These are phyloP conservation scores for Thysanoteuthis rhombus DNA, from an alignment of 2,888 invertebrate species.

Conservation along the genomic window DNA sequence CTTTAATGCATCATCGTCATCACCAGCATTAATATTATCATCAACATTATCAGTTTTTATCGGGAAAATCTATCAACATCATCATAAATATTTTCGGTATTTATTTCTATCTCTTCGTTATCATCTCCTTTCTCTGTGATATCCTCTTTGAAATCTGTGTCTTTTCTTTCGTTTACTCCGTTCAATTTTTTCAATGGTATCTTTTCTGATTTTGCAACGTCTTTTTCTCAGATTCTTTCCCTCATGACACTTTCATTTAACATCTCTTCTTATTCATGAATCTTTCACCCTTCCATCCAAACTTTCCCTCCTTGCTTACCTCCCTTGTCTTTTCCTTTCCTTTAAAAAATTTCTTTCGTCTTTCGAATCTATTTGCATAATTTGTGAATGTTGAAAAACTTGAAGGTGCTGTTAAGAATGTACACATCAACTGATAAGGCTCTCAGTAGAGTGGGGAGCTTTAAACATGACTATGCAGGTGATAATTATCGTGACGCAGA, in stretches of 20 bases:
- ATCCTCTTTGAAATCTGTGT: neutral
- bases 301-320: neutral
- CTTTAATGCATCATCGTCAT: neutral
- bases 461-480: constrained; percentile 63
- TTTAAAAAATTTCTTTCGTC: neutral
- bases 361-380: neutral
- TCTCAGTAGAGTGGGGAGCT: constrained; percentile 33
- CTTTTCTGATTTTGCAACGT: neutral
- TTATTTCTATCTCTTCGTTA: neutral
- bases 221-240: neutral
- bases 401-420: neutral
- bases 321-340: neutral
- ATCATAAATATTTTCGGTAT: neutral
- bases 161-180: neutral
- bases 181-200: neutral
- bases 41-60: neutral
- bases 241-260: neutral
- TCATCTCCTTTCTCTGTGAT: neutral
- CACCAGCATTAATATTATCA: neutral
- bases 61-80: neutral
- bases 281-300: neutral
- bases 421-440: constrained; percentile 25
- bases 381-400: neutral
- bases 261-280: neutral
- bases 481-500: constrained; percentile 57